Evolutionary conservation across 2,888 invertebrate genomes (phyloP), one percentile per base, ranked within the genome.

Genomic region (Fissipunctia ypsillon): DNA sequence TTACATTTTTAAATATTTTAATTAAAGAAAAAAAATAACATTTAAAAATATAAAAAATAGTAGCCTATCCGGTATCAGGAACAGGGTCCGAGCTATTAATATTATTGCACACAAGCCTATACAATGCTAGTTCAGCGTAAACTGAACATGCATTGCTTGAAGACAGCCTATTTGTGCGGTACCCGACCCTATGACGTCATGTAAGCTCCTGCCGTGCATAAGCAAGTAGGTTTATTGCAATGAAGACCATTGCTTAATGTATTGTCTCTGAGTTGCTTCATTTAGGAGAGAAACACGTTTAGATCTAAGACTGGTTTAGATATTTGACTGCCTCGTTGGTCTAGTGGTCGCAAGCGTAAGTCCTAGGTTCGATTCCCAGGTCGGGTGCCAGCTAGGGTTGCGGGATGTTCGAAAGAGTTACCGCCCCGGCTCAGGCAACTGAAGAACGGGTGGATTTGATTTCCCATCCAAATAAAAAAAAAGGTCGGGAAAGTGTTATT

Each of bases 171-270:
- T 31, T 14, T 19, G 3, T n/a, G n/a, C 16, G 9, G 9, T 22
- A 41, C 12, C 16, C 3, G 48, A 25, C 28, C 22, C 35, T 50
- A 12, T 73, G 65, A 74, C 65, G 66, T 56, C 66, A 80, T n/a
- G 1, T 16, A 43, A 61, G 50, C n/a, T 50, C 12, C 60, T 57
- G 38, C 3, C 2, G 25, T 31, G 80, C 16, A 78, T 78, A 31
- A 10, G 5, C 43, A 75, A 78, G 61, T 50, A 61, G 65, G 43
- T 16, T 28, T 57, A 22, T 70, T 78, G 38, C 48, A 35, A 16
- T 9, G 2, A 14, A 19, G 2, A 48, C 38, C 28, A 16, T n/a
- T 16, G n/a, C 7, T 66, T 41, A 60, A 9, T 72, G 14, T 48
- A 28, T 57, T 31, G 9, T 41, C 43, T 28, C 14, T 43, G 6